Evolutionary conservation across 2,888 invertebrate genomes (phyloP).

Genomic region (Pasiphila rectangulata): DNA sequence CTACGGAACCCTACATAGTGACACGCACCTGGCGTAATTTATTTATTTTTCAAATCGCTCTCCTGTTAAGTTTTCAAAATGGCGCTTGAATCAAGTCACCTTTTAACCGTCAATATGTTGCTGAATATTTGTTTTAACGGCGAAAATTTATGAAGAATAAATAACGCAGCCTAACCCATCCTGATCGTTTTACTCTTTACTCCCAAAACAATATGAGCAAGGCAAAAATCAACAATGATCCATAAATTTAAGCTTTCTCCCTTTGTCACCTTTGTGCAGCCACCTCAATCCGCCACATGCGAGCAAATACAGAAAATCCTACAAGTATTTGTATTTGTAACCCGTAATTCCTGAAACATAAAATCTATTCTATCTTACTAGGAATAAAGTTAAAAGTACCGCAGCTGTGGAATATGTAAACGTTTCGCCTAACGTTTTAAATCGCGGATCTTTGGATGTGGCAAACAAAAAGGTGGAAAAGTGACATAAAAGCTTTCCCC

Average conservation of each 20-base stretch:
- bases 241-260: slow-evolving; percentile 17
- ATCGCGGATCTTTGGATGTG: slow-evolving; percentile 45
- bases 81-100: too few species aligned
- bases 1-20: too few species aligned
- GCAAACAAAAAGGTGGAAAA: slow-evolving; percentile 59
- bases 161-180: too few species aligned
- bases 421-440: slow-evolving; percentile 38
- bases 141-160: too few species aligned
- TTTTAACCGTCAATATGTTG: too few species aligned
- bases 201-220: too few species aligned
- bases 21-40: too few species aligned
- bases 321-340: slow-evolving; percentile 31
- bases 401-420: slow-evolving; percentile 19
- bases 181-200: too few species aligned
- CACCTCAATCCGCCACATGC: slow-evolving; percentile 12
- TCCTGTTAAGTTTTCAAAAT: too few species aligned
- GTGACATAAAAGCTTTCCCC: slow-evolving; percentile 60
- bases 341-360: slow-evolving; percentile 26
- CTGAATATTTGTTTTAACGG: too few species aligned
- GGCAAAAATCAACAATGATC: slow-evolving; percentile 4
- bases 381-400: not conserved
- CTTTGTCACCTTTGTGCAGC: slow-evolving; percentile 8
- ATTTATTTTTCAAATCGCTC: too few species aligned
- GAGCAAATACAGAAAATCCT: slow-evolving; percentile 30
- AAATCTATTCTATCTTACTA: not conserved